These are phyloP conservation scores for Pelusios castaneus DNA, from an alignment of 2,113 vertebrate genomes.

Conservation along the genomic window DNA sequence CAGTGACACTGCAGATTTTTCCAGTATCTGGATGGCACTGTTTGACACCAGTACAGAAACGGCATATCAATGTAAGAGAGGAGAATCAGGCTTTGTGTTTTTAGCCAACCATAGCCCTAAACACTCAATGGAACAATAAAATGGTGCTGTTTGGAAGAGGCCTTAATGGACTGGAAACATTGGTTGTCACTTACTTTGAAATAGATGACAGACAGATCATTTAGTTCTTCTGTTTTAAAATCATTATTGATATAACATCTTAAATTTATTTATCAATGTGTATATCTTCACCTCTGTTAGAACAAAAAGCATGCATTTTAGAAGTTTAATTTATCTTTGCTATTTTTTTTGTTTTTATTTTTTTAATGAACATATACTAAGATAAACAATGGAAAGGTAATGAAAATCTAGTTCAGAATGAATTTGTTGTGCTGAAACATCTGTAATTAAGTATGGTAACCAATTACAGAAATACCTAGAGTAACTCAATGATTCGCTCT, in stretches of 20 bases:
- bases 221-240: constrained; percentile 47
- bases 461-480: constrained; percentile 81
- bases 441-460: constrained; percentile 82
- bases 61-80: background rate
- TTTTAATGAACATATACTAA: background rate
- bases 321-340: constrained; percentile 15
- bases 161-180: constrained; percentile 34
- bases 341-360: background rate
- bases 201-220: constrained; percentile 48
- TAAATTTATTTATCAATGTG: constrained; percentile 64
- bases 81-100: background rate
- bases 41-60: background rate
- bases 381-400: constrained; percentile 56
- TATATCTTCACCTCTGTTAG: constrained; percentile 52
- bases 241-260: constrained; percentile 53
- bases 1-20: background rate
- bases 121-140: background rate
- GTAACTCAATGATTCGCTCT: constrained; percentile 69
- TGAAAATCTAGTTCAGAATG: constrained; percentile 71
- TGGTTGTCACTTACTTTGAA: constrained; percentile 18
- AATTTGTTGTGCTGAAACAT: constrained; percentile 75
- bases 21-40: background rate
- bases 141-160: background rate
- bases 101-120: background rate
- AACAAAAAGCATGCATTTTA: constrained; percentile 27